phyloP scores from a whole-genome alignment of 2,888 invertebrate species.

The Amiota communis region DNA sequence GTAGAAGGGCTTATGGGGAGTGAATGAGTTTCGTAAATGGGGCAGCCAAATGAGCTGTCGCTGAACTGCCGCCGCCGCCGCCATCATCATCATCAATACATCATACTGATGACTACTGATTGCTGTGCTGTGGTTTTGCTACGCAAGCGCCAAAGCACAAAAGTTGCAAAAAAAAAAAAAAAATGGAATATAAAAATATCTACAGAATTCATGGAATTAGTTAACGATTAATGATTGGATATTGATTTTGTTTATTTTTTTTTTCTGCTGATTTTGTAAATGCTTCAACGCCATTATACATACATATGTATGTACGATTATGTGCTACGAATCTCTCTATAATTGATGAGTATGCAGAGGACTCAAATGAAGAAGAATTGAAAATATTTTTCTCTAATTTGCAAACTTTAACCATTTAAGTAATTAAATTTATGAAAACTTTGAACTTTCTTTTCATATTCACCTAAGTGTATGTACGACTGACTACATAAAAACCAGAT shows the following conservation, averaged over 20 bases:
- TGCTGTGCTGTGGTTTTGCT: neutral
- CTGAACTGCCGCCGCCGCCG: neutral
- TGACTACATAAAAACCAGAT: no score
- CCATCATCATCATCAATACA: neutral
- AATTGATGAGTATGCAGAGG: no score
- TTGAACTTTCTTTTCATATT: no score
- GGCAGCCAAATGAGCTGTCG: slow-evolving; percentile 7
- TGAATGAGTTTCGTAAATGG: neutral
- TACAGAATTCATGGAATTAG: slow-evolving; percentile 61
- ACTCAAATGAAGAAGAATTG: no score
- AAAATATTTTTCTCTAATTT: no score
- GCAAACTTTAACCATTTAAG: no score
- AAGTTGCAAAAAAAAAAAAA: slow-evolving; percentile 13
- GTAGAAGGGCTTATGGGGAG: no score
- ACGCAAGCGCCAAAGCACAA: slow-evolving; percentile 25
- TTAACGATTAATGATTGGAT: slow-evolving; percentile 67
- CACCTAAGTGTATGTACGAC: no score
- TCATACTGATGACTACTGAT: no score
- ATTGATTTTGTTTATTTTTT: slow-evolving; percentile 50
- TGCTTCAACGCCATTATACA: slow-evolving; percentile 4
- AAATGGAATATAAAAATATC: neutral
- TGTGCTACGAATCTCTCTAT: no score
- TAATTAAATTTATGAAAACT: no score
- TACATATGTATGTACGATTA: neutral
- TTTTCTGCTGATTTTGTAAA: neutral